Evolutionary conservation across 1,140 invertebrate species (phyloP).

Genomic region (Drosophila pruinosa): DNA sequence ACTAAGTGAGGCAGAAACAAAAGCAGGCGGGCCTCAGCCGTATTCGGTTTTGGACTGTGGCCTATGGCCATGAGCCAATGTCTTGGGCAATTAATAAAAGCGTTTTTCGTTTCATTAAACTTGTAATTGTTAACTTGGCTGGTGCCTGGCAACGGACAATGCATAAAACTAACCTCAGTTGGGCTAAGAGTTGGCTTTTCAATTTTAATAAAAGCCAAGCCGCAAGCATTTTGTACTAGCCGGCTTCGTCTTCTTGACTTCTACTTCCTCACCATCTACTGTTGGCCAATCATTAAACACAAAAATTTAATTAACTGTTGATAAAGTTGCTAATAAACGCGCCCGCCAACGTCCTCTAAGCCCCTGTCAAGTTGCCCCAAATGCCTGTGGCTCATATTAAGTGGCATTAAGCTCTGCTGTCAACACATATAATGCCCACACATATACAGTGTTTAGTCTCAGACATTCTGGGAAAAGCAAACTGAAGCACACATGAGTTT

Average conservation of each 20-base stretch:
- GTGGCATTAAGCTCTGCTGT: slow-evolving; percentile 72
- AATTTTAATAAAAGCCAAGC: slow-evolving; percentile 70
- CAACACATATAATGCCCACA: slow-evolving; percentile 37
- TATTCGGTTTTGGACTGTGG: slow-evolving; percentile 16
- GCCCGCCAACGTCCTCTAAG: slow-evolving; percentile 39
- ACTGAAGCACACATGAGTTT: neutral
- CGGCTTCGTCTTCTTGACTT: slow-evolving; percentile 16
- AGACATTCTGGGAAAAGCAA: neutral
- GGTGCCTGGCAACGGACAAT: slow-evolving; percentile 36
- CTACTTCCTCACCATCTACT: neutral
- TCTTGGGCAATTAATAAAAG: slow-evolving; percentile 62
- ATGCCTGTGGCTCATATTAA: slow-evolving; percentile 72
- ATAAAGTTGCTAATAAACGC: slow-evolving; percentile 75
- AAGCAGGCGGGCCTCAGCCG: slow-evolving; percentile 16
- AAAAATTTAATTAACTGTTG: slow-evolving; percentile 81
- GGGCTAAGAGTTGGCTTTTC: slow-evolving; percentile 54
- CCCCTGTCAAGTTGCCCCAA: slow-evolving; percentile 65
- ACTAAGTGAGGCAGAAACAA: slow-evolving; percentile 8
- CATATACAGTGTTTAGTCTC: neutral
- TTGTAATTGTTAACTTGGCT: slow-evolving; percentile 52
- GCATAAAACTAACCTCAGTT: slow-evolving; percentile 12
- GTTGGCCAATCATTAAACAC: slow-evolving; percentile 68
- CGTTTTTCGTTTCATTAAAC: slow-evolving; percentile 73
- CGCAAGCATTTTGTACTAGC: slow-evolving; percentile 60
- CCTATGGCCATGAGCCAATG: slow-evolving; percentile 45